These are phyloP conservation scores for Vanacampus margaritifer DNA, from an alignment of 2,113 vertebrate genomes.

Conservation along the genomic window DNA sequence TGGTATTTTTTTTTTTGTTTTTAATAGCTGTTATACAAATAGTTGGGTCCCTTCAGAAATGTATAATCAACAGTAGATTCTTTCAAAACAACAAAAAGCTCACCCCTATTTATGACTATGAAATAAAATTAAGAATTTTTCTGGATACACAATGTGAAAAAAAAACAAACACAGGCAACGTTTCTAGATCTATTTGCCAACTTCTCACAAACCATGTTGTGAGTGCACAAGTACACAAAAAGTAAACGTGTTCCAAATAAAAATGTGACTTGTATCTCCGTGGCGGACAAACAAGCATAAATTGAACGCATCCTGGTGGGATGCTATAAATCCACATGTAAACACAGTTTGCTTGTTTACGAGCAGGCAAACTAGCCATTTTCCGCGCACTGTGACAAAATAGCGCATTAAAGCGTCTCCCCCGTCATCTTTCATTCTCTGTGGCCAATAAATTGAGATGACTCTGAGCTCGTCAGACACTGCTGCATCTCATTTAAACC, in stretches of 20 bases:
- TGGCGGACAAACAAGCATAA: not conserved
- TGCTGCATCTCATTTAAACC: constrained; percentile 8
- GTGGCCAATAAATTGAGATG: constrained; percentile 21
- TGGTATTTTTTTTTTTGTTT: too few species aligned
- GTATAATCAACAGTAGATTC: too few species aligned
- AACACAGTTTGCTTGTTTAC: constrained; percentile 29
- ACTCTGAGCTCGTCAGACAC: constrained; percentile 6
- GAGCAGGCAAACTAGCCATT: constrained; percentile 21
- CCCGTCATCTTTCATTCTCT: constrained; percentile 26
- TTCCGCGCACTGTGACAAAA: constrained; percentile 25
- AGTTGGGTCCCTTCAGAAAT: too few species aligned
- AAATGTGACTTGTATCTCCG: not conserved
- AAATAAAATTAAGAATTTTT: not conserved
- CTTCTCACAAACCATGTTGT: not conserved
- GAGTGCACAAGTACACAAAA: not conserved
- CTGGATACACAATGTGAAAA: not conserved
- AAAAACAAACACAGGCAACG: not conserved
- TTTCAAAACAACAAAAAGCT: too few species aligned
- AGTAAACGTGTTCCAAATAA: not conserved
- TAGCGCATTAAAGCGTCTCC: constrained; percentile 35
- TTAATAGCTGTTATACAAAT: too few species aligned
- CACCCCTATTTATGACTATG: too few species aligned
- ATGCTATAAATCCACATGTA: constrained; percentile 12
- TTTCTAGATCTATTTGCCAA: not conserved
- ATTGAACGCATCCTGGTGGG: not conserved